Evolutionary conservation across 2,797 vertebrate genomes (phyloP).

Genomic region (Furcifer pardalis): DNA sequence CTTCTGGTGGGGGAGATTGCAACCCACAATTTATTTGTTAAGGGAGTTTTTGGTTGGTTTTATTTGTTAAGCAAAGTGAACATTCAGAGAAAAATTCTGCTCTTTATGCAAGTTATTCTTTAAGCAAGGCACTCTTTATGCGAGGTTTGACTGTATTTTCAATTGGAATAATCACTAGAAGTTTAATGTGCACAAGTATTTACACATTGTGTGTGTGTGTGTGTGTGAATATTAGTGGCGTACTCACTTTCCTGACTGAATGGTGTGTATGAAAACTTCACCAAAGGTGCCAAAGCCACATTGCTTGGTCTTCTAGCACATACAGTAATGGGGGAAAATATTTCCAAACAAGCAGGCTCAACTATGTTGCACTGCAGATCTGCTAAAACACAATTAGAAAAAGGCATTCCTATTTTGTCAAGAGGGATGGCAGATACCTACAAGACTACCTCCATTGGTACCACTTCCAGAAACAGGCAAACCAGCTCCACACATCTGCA

Average conservation of each 20-base stretch:
- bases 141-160: too few relatives aligned
- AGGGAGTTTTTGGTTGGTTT: too few relatives aligned
- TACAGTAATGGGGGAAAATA: neutral
- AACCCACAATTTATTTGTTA: too few relatives aligned
- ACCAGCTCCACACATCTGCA: conserved; percentile 96
- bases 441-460: conserved; percentile 91
- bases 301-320: neutral
- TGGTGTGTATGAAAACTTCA: neutral
- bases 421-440: conserved; percentile 81
- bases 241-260: too few relatives aligned
- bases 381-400: conserved; percentile 44
- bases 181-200: neutral
- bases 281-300: neutral
- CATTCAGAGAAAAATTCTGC: too few relatives aligned
- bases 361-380: conserved; percentile 29
- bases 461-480: conserved; percentile 80
- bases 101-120: too few relatives aligned
- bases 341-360: neutral
- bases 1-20: too few relatives aligned
- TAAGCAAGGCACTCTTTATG: too few relatives aligned
- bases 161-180: neutral
- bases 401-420: conserved; percentile 59
- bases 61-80: too few relatives aligned
- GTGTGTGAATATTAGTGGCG: too few relatives aligned
- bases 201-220: neutral